phyloP scores from a whole-genome alignment of 2,888 invertebrate genomes.

The Meloe dianella region DNA sequence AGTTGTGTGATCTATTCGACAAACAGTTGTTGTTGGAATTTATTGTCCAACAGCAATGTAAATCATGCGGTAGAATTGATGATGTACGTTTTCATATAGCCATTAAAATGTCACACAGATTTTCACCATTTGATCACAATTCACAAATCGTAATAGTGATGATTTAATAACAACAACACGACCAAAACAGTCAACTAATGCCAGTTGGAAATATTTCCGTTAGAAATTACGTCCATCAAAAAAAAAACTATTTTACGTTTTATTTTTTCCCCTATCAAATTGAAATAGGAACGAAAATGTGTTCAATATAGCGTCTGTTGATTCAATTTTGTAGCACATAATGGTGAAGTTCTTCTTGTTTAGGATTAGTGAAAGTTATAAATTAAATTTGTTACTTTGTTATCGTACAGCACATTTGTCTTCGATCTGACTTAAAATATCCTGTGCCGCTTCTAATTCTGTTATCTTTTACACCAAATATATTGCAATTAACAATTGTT shows the following conservation, averaged over 20 bases:
- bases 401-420: not conserved
- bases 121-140: slow-evolving; percentile 3
- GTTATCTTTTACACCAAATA: not conserved
- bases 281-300: not conserved
- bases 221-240: not conserved
- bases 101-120: not conserved
- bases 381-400: not conserved
- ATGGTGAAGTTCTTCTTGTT: not conserved
- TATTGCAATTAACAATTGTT: not conserved
- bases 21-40: slow-evolving; percentile 13
- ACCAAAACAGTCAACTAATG: not conserved
- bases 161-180: not conserved
- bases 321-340: not conserved
- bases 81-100: not conserved
- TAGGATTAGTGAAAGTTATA: not conserved
- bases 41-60: slow-evolving; percentile 16
- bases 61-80: not conserved
- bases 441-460: not conserved
- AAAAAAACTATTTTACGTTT: not conserved
- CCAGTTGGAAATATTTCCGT: not conserved
- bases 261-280: not conserved
- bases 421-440: not conserved
- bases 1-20: not conserved
- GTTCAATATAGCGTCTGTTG: not conserved
- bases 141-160: not conserved